phyloP scores from a whole-genome alignment of 2,797 vertebrate genomes.

The Microchirus variegatus region DNA sequence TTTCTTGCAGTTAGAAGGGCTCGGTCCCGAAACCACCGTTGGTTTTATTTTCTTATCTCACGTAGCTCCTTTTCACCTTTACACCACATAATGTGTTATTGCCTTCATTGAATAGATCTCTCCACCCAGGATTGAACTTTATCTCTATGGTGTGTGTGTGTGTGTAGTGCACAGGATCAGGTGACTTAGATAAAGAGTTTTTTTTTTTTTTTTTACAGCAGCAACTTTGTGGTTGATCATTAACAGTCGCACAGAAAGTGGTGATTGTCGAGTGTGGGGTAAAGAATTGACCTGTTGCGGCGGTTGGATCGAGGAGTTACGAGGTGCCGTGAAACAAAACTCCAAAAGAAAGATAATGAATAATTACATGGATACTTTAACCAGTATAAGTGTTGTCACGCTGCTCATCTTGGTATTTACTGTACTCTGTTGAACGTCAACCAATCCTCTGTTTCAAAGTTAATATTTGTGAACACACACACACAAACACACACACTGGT shows the following conservation, averaged over 20 bases:
- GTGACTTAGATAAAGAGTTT: conserved; percentile 51
- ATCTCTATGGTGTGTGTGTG: conserved; percentile 19
- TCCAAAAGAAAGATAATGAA: not conserved
- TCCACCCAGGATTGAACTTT: conserved; percentile 30
- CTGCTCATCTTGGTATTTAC: too few species aligned
- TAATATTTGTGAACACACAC: conserved; percentile 60
- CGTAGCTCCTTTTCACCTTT: conserved; percentile 22
- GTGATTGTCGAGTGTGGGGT: conserved; percentile 7
- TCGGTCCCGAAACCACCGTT: too few species aligned
- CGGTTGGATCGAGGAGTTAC: not conserved
- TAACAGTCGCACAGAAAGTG: conserved; percentile 49
- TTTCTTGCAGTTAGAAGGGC: not conserved
- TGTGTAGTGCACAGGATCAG: conserved; percentile 48
- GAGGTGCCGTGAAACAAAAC: conserved; percentile 1
- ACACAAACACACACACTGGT: conserved; percentile 44
- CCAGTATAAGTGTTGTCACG: too few species aligned
- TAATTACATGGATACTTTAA: not conserved
- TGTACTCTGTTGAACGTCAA: conserved; percentile 46
- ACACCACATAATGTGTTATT: conserved; percentile 27
- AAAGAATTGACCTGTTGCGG: conserved; percentile 1
- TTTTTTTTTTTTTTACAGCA: conserved; percentile 35
- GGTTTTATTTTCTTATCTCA: too few species aligned
- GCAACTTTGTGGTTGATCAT: conserved; percentile 65
- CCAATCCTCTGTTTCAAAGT: conserved; percentile 33
- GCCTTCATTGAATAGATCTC: conserved; percentile 27